A percentile compares a stretch with the other conserved stretches of the same genome.
These are phyloP conservation scores for Steinernema scapterisci DNA, from an alignment of 2,888 invertebrate species.

Conservation along the genomic window DNA sequence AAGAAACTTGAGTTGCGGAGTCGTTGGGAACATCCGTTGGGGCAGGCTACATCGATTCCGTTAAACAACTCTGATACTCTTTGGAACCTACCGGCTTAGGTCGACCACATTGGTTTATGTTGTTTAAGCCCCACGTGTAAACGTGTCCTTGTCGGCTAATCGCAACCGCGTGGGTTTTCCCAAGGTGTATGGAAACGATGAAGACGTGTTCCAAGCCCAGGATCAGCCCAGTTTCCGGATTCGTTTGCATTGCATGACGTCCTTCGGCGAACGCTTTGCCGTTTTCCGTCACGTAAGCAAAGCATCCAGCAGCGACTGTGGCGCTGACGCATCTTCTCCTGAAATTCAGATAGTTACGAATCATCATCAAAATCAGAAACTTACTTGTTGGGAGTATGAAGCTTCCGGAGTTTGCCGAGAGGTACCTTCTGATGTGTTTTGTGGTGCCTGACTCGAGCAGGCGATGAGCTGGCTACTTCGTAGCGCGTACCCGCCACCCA, in stretches of 20 bases:
- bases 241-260: constrained; percentile 72
- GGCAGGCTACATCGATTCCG: neutral
- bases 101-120: constrained; percentile 91
- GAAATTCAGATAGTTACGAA: constrained; percentile 2
- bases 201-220: constrained; percentile 77
- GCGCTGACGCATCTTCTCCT: constrained; percentile 71
- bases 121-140: constrained; percentile 94
- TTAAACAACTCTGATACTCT: neutral
- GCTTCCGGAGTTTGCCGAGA: constrained; percentile 39
- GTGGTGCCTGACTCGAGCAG: constrained; percentile 17
- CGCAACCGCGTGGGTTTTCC: constrained; percentile 93
- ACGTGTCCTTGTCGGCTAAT: constrained; percentile 86
- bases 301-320: constrained; percentile 92
- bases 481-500: constrained; percentile 56
- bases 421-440: constrained; percentile 32
- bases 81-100: constrained; percentile 36
- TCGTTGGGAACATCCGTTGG: neutral
- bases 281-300: constrained; percentile 86
- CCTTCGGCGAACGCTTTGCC: constrained; percentile 82
- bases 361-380: neutral
- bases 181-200: constrained; percentile 79
- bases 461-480: constrained; percentile 8
- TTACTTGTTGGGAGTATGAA: constrained; percentile 44
- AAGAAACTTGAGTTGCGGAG: neutral
- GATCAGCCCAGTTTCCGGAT: constrained; percentile 45